Base-by-base conservation (phyloP, 2,113 vertebrate genomes). In the Mastomys coucha region DNA sequence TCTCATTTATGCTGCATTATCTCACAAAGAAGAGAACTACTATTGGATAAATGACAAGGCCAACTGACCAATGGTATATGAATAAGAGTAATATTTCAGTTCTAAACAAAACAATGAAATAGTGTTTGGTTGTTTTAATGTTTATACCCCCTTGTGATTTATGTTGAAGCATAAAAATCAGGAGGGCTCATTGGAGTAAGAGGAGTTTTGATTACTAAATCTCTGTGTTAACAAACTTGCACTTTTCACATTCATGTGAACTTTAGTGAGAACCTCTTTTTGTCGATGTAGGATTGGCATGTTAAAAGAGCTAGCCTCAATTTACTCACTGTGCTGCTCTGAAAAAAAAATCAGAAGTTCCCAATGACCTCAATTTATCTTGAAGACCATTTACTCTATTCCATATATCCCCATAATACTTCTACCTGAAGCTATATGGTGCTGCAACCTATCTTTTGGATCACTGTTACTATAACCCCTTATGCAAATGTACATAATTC, bases 161-260 rank as follows among this genome's bases (percentile, higher is more conserved):
- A 73, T 11, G 11, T 45, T 16, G 20, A 87, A 22, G 8, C n/a
- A 67, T 14, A 69, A 56, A 53, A 45, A 0, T 56, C 33, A 69
- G 70, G 28, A 63, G 22, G 11, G 0, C 10, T 12, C 12, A 26
- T 5, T 5, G 5, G 0, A 31, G 17, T 19, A 9, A 39, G 4
- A 88, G 10, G 4, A 56, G 7, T 0, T 63, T 92, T 42, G 17
- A 11, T 39, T 33, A n/a, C 60, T 45, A 24, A 73, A 70, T 63
- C 84, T n/a, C 36, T 20, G 22, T 31, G 10, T 22, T 0, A 3
- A 24, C 13, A 65, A 39, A n/a, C 7, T 19, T 88, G 5, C 78
- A 51, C 0, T n/a, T 2, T 33, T 28, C 51, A 63, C 1, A 65
- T 78, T 56, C 42, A 56, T 13, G 4, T 51, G 24, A 67, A 65